A percentile compares a stretch with the other conserved stretches of the same genome.
Conservation (phyloP, 2,797 vertebrate genomes). For the Sitta carolinensis region DNA sequence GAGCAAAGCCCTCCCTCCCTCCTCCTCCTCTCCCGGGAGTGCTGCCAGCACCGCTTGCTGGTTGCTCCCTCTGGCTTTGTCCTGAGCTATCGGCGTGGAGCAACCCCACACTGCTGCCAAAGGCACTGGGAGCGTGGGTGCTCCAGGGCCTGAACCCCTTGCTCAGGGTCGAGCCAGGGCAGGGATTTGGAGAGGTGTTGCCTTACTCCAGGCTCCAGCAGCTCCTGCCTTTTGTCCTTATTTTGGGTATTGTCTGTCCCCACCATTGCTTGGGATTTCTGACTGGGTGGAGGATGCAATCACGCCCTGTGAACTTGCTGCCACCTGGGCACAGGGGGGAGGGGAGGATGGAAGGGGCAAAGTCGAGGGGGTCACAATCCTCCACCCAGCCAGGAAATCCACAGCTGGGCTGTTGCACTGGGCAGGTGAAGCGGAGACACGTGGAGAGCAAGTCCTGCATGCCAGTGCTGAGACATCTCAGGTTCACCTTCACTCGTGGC, state of each 20-base stretch:
- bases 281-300: not conserved
- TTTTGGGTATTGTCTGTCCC: not conserved
- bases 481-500: not conserved
- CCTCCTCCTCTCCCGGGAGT: not conserved
- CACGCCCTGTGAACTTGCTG: not conserved
- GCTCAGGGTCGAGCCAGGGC: not conserved
- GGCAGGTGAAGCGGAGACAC: not conserved
- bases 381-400: not conserved
- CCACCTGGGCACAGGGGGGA: rapidly evolving
- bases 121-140: not conserved
- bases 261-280: not conserved
- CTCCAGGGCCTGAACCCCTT: not conserved
- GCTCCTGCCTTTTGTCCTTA: not conserved
- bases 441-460: not conserved
- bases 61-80: slow-evolving; percentile 43
- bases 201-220: not conserved
- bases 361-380: not conserved
- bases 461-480: rapidly evolving
- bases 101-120: not conserved
- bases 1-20: not conserved
- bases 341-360: rapidly evolving
- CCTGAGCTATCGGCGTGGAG: not conserved
- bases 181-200: not conserved
- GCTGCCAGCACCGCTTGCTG: not conserved
- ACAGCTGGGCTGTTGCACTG: not conserved